Evolutionary conservation across 2,888 invertebrate species (phyloP).

Genomic region (Athripsodes cinereus): DNA sequence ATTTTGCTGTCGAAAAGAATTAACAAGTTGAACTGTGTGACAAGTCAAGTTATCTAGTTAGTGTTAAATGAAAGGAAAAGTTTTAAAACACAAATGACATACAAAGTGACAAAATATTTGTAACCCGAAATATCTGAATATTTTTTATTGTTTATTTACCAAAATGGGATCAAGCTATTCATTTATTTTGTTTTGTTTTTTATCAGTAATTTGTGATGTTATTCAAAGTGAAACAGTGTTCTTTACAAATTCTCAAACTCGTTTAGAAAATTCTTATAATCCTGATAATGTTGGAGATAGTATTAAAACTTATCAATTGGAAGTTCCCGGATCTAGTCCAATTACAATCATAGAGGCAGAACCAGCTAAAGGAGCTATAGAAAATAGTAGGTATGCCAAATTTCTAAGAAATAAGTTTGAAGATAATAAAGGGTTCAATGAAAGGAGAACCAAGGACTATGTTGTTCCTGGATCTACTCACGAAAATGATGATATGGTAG

Average conservation of each 20-base stretch:
- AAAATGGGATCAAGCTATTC: no score
- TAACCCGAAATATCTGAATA: no score
- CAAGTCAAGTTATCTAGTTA: no score
- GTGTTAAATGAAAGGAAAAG: no score
- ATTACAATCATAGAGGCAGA: conserved; percentile 54
- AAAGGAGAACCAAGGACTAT: conserved; percentile 26
- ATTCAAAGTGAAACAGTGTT: conserved; percentile 21
- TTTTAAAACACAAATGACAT: no score
- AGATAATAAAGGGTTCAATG: conserved; percentile 12
- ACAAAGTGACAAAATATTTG: no score
- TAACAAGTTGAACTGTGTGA: no score
- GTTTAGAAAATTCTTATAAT: conserved; percentile 18
- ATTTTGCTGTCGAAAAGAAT: no score
- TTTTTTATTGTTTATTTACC: no score
- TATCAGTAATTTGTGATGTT: background rate
- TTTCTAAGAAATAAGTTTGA: background rate
- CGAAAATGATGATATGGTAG: conserved; percentile 4
- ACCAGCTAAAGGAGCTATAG: conserved; percentile 30
- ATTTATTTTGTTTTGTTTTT: background rate
- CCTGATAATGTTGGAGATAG: background rate
- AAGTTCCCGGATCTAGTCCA: conserved; percentile 52
- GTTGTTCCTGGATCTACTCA: conserved; percentile 24
- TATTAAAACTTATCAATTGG: conserved; percentile 47
- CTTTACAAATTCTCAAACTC: conserved; percentile 23
- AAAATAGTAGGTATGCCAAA: conserved; percentile 38